Evolutionary conservation across 2,113 vertebrate genomes (phyloP).

Genomic region (Eira barbara): DNA sequence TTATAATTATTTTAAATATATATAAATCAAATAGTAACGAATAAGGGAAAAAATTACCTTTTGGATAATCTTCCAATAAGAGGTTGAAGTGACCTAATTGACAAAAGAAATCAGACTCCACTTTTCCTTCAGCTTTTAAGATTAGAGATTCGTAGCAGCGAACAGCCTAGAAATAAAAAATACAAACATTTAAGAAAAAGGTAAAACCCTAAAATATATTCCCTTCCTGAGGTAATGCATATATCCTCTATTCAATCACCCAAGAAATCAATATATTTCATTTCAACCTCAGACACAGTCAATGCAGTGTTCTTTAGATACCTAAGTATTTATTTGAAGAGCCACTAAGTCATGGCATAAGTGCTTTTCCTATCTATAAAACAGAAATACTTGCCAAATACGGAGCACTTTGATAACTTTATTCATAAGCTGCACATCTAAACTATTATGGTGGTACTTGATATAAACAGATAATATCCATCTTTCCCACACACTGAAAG

Average conservation of each 20-base stretch:
- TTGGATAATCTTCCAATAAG: constrained; percentile 98
- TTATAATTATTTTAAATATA: constrained; percentile 17
- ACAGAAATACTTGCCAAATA: constrained; percentile 22
- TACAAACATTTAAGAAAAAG: constrained; percentile 71
- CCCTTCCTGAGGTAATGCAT: constrained; percentile 43
- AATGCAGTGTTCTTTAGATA: constrained; percentile 6
- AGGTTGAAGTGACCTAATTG: constrained; percentile 99
- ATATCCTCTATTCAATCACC: constrained; percentile 16
- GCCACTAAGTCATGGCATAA: neutral
- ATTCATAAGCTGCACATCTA: constrained; percentile 20
- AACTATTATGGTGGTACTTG: constrained; percentile 26
- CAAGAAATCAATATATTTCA: neutral
- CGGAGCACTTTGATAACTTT: constrained; percentile 3
- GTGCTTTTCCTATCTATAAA: constrained; percentile 26
- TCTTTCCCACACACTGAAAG: constrained; percentile 29
- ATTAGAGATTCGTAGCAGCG: constrained; percentile 97
- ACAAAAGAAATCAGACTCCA: constrained; percentile 98
- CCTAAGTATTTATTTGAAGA: constrained; percentile 3
- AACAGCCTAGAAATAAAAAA: constrained; percentile 89
- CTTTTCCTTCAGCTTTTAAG: constrained; percentile 98
- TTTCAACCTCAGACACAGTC: constrained; percentile 11
- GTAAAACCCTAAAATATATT: constrained; percentile 38
- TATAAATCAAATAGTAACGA: constrained; percentile 43
- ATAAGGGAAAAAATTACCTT: constrained; percentile 89
- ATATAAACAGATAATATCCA: constrained; percentile 46